phyloP scores from a whole-genome alignment of 92 coral and sea anemone species.

The Diadumene lineata region DNA sequence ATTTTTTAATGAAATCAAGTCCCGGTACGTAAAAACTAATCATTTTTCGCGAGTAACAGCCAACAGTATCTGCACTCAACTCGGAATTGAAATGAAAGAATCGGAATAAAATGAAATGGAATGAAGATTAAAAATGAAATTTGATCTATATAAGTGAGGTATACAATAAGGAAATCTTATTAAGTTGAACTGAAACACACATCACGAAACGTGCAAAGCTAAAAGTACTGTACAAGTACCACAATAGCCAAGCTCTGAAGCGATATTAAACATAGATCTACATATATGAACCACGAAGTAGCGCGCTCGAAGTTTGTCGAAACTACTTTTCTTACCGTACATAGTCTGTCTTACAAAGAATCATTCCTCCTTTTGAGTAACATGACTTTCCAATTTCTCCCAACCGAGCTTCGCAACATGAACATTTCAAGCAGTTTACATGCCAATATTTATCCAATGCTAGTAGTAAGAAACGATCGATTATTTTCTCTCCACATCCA shows the following conservation, averaged over 20 bases:
- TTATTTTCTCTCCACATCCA: conserved; percentile 89
- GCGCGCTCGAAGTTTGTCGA: not conserved
- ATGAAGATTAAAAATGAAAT: not conserved
- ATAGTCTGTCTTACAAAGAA: conserved; percentile 92
- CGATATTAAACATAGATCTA: too few relatives aligned
- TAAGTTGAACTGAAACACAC: not conserved
- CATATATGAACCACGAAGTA: not conserved
- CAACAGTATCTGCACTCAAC: too few relatives aligned
- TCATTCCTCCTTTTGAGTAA: conserved; percentile 96
- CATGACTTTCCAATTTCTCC: conserved; percentile 98
- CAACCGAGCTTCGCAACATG: conserved; percentile 91
- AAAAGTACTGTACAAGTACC: too few relatives aligned
- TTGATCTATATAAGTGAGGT: not conserved
- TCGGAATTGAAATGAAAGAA: too few relatives aligned
- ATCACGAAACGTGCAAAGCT: not conserved
- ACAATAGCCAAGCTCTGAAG: not conserved
- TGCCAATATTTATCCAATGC: conserved; percentile 99
- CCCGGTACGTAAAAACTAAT: conserved; percentile 4
- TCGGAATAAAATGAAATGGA: not conserved
- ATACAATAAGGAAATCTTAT: not conserved
- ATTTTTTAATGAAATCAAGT: conserved; percentile 7
- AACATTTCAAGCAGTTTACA: conserved; percentile 89
- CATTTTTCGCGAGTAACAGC: too few relatives aligned
- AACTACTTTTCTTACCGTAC: conserved; percentile 62
- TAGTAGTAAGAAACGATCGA: conserved; percentile 87